Evolutionary conservation across 2,888 invertebrate species (phyloP).

Genomic region (Eupithecia inturbata): DNA sequence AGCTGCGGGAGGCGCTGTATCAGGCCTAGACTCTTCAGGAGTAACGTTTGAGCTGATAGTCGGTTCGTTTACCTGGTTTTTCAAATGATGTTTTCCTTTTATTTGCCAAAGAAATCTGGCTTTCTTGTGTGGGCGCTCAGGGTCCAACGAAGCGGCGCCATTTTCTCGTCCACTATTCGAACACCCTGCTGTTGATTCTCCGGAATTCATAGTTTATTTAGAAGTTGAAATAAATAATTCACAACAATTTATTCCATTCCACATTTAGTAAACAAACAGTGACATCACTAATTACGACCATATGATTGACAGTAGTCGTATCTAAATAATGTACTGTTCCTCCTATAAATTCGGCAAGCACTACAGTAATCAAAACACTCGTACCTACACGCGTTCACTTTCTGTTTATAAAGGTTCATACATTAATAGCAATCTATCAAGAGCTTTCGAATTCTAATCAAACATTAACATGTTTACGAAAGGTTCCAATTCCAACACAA

Average conservation of each 20-base stretch:
- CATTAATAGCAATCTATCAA: not conserved
- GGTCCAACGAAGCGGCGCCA: slow-evolving; percentile 78
- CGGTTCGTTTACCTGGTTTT: slow-evolving; percentile 62
- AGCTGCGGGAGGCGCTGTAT: slow-evolving; percentile 36
- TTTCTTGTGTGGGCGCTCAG: slow-evolving; percentile 86
- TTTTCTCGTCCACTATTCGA: slow-evolving; percentile 81
- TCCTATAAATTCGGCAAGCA: not conserved
- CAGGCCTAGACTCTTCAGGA: slow-evolving; percentile 12
- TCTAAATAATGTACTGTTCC: slow-evolving; percentile 53
- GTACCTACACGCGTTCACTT: not conserved
- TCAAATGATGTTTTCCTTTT: slow-evolving; percentile 86
- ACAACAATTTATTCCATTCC: slow-evolving; percentile 42
- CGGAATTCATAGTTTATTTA: slow-evolving; percentile 66
- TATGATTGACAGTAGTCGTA: slow-evolving; percentile 77
- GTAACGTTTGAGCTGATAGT: slow-evolving; percentile 28
- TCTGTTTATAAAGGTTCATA: not conserved
- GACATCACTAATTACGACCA: slow-evolving; percentile 80
- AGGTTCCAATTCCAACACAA: not conserved
- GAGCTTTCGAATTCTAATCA: not conserved
- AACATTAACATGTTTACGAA: not conserved
- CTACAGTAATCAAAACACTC: not conserved
- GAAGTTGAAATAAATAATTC: slow-evolving; percentile 40
- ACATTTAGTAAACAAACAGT: slow-evolving; percentile 80
- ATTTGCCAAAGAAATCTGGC: slow-evolving; percentile 88
- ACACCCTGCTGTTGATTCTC: slow-evolving; percentile 72